Base-by-base conservation (phyloP, 2,113 vertebrate species). In the Crotophaga sulcirostris region DNA sequence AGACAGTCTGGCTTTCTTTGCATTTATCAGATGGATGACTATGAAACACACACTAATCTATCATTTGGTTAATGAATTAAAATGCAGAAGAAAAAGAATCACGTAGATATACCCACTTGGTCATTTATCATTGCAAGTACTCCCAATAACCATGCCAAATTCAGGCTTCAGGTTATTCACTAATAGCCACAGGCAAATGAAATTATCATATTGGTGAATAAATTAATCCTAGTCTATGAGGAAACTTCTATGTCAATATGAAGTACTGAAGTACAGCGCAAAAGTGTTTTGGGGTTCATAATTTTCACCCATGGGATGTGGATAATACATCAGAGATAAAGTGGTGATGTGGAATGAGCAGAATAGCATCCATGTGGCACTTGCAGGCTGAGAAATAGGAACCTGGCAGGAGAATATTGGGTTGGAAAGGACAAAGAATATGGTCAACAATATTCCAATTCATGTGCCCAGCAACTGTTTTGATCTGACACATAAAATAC, bases 51-150 rank as follows among this genome's bases (percentile, higher is more conserved):
- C 88, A 42, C 76, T 90, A 94, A 97, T 96, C 75, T 91, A 38
- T 95, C 91, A 96, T 96, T 97, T 97, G 97, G 92, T 95, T 97
- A 97, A 97, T 97, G 95, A 96, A 97, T 96, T 97, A 86, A 97
- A 97, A 96, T 96, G 79, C 69, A 93, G 91, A 88, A 87, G 77
- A 67, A 93, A 93, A 95, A 82, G 80, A 90, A 93, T 68, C 2
- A 2, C 79, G 93, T 90, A 86, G 77, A 78, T 94, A 88, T 72
- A 93, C 76, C 90, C 75, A 55, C 73, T 95, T 84, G 68, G 88
- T 94, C 95, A 96, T 97, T 95, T 95, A 94, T 97, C 96, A 94
- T 54, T 82, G 74, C 55, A 81, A 89, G 80, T 68, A 66, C 45
- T 97, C 70, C 54, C 54, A 75, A 91, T 60, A 80, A 16, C 95